Base-by-base conservation (phyloP, 1,140 invertebrate species). In the Conus ventricosus region DNA sequence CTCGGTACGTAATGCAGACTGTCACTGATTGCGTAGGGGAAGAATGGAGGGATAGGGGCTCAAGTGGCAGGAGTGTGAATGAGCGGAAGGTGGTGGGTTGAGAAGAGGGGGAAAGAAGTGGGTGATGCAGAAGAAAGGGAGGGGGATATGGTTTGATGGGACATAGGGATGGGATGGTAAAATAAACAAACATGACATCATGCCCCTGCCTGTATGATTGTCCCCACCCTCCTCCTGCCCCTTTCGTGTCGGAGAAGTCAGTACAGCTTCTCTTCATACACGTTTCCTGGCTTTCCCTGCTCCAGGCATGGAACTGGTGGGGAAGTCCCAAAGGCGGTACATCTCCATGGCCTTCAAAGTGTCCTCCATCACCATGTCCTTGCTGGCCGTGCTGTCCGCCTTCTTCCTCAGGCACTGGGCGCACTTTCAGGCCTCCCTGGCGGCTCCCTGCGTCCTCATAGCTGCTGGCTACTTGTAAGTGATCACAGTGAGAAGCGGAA, bases 391-490 rank as follows among this genome's bases (percentile, higher is more conserved):
- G 1, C 88, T 96, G 0, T 96, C 97, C 78, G 96, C 96, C 55
- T 96, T 97, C 92, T 96, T 96, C 87, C 95, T 97, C 4, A 95
- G 96, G 23, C 96, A 96, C 60, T 98, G 97, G 97, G 95, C 96
- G 5, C 96, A 96, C 85, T 97, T 97, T 82, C 97, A 98, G 95
- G 95, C 97, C 90, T 96, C 96, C 1, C 96, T 97, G 80, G 97
- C 97, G 0, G 93, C 97, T 53, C 97, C 97, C n/a, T 96, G 97
- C 0, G 93, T 97, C 13, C 92, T 97, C n/a, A 96, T 97, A 88
- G 90, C 98, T 17, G 96, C 96, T 20, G 97, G 90, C 55, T 91
- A 88, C 63, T 93, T 92, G 91, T 93, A 90, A 88, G 88, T 87
- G 7, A 8, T 20, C 23, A 53, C 25, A 39, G 39, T 39, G 39